Evolutionary conservation across 92 coral and sea anemone species (phyloP).

Genomic region (Parazoanthus darwini): DNA sequence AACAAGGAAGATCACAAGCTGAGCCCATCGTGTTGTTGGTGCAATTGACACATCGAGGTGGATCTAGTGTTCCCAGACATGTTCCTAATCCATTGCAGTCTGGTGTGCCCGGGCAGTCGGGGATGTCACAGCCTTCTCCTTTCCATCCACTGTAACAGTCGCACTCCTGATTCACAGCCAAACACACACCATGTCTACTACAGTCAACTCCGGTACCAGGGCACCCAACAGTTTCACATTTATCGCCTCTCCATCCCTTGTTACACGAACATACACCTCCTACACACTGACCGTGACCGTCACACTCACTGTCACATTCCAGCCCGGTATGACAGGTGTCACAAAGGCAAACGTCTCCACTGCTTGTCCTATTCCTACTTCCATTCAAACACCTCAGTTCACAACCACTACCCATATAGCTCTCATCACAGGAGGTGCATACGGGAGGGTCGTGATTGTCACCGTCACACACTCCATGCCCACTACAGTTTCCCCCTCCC

Average conservation of each 20-base stretch:
- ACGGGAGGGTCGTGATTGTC: constrained; percentile 61
- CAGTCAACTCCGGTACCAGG: constrained; percentile 65
- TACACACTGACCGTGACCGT: constrained; percentile 59
- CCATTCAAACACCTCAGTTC: constrained; percentile 63
- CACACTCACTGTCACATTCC: constrained; percentile 63
- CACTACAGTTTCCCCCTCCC: constrained; percentile 74
- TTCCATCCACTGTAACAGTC: constrained; percentile 73
- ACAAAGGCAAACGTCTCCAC: constrained; percentile 52
- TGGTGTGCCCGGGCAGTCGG: constrained; percentile 71
- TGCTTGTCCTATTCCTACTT: constrained; percentile 28
- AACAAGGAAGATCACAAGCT: constrained; percentile 67
- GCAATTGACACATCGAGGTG: constrained; percentile 70
- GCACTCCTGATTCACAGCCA: constrained; percentile 63
- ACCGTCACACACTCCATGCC: constrained; percentile 67
- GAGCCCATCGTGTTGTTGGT: constrained; percentile 65
- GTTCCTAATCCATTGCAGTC: constrained; percentile 63
- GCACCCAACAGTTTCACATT: constrained; percentile 66
- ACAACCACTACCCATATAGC: constrained; percentile 64
- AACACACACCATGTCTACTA: constrained; percentile 64
- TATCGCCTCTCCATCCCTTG: constrained; percentile 68
- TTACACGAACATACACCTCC: constrained; percentile 55
- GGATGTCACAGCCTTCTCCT: constrained; percentile 60
- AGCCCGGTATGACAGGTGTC: constrained; percentile 63
- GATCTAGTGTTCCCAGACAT: constrained; percentile 57
- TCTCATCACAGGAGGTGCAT: constrained; percentile 57